phyloP scores from a whole-genome alignment of 2,113 vertebrate genomes.

The Myrmecobius fasciatus region DNA sequence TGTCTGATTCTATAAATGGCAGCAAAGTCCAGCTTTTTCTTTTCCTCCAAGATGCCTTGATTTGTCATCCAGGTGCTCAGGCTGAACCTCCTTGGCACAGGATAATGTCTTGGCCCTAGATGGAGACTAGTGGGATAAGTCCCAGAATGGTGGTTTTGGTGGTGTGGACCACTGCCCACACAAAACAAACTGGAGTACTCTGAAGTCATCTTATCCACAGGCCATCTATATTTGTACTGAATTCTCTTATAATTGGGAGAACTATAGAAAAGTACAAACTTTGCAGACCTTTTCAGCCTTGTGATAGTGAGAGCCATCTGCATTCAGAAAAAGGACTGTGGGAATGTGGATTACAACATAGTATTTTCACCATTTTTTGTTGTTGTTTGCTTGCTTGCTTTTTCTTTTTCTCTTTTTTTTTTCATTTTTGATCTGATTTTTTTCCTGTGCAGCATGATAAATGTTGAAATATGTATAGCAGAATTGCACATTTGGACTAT shows the following conservation, averaged over 20 bases:
- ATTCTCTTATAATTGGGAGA: not conserved
- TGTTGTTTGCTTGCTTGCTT: too few species aligned
- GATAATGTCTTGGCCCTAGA: not conserved
- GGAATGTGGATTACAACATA: too few species aligned
- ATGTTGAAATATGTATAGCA: too few species aligned
- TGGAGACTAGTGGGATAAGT: not conserved
- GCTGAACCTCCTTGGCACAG: not conserved
- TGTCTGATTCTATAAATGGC: not conserved
- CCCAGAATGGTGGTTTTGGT: not conserved
- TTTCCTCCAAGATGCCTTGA: not conserved
- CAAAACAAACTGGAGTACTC: not conserved
- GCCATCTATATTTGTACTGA: not conserved
- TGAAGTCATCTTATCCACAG: not conserved
- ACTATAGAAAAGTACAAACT: not conserved
- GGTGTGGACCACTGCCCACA: not conserved
- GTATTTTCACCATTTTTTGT: too few species aligned
- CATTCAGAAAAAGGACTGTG: too few species aligned
- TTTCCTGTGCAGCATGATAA: too few species aligned
- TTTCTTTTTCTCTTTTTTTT: too few species aligned
- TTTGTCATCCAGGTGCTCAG: not conserved
- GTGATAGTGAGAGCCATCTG: too few species aligned
- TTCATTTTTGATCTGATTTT: too few species aligned
- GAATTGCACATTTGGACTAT: too few species aligned
- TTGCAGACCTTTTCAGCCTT: not conserved
- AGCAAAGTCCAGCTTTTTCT: not conserved